These are phyloP conservation scores for Regulus satrapa DNA, from an alignment of 2,113 vertebrate species.

Conservation along the genomic window DNA sequence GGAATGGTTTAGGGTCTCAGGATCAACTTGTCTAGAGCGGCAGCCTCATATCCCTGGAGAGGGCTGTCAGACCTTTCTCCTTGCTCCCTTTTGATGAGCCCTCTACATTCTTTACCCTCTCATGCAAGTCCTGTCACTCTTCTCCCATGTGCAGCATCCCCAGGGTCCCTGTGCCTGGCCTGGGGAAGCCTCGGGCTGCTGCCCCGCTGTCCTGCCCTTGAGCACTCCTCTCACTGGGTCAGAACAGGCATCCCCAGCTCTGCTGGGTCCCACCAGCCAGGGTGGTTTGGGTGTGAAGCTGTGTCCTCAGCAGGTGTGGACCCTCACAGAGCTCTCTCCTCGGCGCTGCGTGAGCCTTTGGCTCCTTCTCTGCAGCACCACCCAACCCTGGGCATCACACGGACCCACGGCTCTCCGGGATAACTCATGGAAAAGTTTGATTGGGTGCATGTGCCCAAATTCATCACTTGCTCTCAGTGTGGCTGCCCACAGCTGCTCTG, in stretches of 20 bases:
- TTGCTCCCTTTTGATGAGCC: background rate
- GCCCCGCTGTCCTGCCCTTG: background rate
- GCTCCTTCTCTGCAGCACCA: background rate
- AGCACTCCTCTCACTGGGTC: accelerated
- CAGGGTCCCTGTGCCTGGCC: background rate
- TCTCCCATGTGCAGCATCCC: background rate
- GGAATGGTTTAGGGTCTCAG: background rate
- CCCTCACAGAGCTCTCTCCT: background rate
- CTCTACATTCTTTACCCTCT: background rate
- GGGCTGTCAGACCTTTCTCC: background rate
- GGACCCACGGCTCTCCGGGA: background rate
- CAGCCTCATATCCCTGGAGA: accelerated
- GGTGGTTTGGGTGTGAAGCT: background rate
- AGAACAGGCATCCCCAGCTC: background rate
- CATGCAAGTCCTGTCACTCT: background rate
- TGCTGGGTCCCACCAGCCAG: background rate
- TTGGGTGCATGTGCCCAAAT: background rate
- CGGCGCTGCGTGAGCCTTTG: background rate
- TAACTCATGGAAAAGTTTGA: background rate
- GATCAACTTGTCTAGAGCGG: background rate
- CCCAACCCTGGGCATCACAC: accelerated
- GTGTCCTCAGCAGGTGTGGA: background rate
- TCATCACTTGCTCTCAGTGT: background rate
- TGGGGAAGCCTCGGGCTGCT: background rate
- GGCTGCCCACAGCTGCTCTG: background rate